phyloP scores from a whole-genome alignment of 1,140 invertebrate species.

The Drosophila rufa region DNA sequence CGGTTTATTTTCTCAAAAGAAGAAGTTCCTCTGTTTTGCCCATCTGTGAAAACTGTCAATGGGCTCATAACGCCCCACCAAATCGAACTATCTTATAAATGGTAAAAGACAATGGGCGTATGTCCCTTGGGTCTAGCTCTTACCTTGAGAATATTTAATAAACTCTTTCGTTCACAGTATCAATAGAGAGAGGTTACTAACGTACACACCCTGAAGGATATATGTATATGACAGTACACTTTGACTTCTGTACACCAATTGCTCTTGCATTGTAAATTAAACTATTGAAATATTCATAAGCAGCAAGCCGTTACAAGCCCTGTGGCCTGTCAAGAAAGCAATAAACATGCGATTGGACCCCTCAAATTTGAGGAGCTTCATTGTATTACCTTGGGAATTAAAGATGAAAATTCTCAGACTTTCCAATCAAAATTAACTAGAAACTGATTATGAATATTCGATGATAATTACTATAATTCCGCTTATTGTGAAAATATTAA shows the following conservation, averaged over 20 bases:
- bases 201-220: conserved; percentile 10
- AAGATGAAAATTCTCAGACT: not conserved
- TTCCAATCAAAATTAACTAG: not conserved
- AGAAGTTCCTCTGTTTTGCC: not conserved
- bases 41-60: not conserved
- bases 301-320: conserved; percentile 49
- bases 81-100: conserved; percentile 9
- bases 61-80: conserved; percentile 8
- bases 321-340: conserved; percentile 12
- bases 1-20: not conserved
- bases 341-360: conserved; percentile 20
- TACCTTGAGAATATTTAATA: conserved; percentile 75
- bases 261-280: conserved; percentile 71
- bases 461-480: too few species aligned
- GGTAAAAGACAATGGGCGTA: conserved; percentile 46
- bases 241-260: conserved; percentile 31
- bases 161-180: conserved; percentile 62
- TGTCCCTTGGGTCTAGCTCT: conserved; percentile 50
- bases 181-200: conserved; percentile 48
- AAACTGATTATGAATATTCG: too few species aligned
- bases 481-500: too few species aligned
- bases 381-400: not conserved
- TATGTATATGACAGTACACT: conserved; percentile 29
- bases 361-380: not conserved
- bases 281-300: conserved; percentile 70